Conservation (phyloP, 2,113 vertebrate genomes). For the Phalacrocorax carbo region DNA sequence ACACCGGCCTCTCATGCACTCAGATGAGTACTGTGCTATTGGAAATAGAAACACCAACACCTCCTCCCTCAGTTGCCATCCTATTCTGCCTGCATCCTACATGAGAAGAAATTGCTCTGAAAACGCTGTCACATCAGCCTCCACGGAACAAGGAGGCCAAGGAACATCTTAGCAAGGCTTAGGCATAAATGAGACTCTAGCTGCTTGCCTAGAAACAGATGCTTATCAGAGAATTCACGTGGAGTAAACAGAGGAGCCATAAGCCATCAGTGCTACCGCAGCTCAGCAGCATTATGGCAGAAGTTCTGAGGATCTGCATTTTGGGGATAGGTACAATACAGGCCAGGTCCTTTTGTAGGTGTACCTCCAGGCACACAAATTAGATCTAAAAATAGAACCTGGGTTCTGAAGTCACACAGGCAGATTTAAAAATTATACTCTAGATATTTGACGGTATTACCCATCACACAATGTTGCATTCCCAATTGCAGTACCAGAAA, state of each 20-base stretch:
- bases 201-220: neutral
- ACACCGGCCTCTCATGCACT: neutral
- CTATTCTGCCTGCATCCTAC: neutral
- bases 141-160: neutral
- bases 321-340: neutral
- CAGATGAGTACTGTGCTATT: neutral
- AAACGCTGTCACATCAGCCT: neutral
- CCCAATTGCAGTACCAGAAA: neutral
- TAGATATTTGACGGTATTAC: neutral
- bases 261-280: neutral
- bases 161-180: neutral
- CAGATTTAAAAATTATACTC: neutral
- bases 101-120: neutral
- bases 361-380: neutral
- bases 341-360: neutral
- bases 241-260: neutral
- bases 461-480: neutral
- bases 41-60: constrained; percentile 12
- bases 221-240: neutral
- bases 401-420: neutral
- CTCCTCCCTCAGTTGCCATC: neutral
- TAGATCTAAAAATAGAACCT: neutral
- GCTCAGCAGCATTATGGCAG: neutral
- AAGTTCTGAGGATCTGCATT: neutral
- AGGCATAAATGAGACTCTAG: neutral